These are phyloP conservation scores for Tragelaphus eurycerus DNA, from an alignment of 2,797 vertebrate genomes.

Conservation along the genomic window DNA sequence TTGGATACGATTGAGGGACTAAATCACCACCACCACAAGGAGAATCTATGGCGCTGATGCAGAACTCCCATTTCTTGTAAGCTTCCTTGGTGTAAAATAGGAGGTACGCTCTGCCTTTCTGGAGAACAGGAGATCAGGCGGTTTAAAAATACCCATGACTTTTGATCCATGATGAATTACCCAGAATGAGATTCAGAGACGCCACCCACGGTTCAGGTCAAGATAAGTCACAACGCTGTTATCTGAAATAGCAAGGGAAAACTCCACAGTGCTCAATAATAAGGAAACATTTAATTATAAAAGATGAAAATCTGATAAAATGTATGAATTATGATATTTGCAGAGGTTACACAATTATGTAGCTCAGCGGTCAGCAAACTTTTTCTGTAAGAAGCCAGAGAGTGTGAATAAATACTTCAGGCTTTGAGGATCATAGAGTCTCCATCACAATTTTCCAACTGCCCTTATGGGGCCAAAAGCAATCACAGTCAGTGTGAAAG, in stretches of 20 bases:
- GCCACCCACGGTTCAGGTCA: not conserved
- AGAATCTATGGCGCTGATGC: accelerated
- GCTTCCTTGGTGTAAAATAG: not conserved
- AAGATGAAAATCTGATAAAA: not conserved
- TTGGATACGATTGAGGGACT: accelerated
- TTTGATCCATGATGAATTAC: not conserved
- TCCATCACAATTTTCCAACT: not conserved
- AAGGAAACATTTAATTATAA: not conserved
- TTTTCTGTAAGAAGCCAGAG: not conserved
- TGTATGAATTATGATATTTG: too few relatives aligned
- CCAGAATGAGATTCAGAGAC: not conserved
- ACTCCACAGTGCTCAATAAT: accelerated
- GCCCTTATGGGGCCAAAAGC: not conserved
- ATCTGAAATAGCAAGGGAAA: not conserved
- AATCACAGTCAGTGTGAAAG: not conserved
- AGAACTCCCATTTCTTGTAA: not conserved
- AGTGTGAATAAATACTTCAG: not conserved
- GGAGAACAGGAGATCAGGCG: not conserved
- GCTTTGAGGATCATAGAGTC: not conserved
- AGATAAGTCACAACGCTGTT: not conserved
- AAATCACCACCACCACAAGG: not conserved
- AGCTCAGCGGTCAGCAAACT: not conserved
- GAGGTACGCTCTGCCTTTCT: not conserved
- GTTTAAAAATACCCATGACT: not conserved
- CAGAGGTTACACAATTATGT: not conserved